Evolutionary conservation across 1,140 invertebrate genomes (phyloP), one percentile per base, ranked within the genome.

Genomic region (Bombus breviceps): DNA sequence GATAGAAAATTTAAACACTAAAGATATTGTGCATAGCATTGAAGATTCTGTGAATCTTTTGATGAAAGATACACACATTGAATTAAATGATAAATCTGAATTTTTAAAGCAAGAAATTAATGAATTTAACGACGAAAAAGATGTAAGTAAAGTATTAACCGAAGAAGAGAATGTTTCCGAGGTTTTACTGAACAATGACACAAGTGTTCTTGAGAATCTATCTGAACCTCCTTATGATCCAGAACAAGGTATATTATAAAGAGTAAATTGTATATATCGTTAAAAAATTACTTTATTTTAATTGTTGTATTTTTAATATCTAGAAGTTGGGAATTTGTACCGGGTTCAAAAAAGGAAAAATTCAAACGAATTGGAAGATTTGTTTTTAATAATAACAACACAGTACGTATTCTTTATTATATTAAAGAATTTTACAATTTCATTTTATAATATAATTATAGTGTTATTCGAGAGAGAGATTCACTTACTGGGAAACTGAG

Each of bases 401-500:
- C 90, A 93, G 88, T 94, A 92, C 93, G 93, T 92, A 41, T 85
- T 83, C 59, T 5, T 34, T 18, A 59, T 13, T 39, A 0, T 25
- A 37, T 47, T 64, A 43, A 47, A 28, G 41, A 32, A 22, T 25
- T 68, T 82, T 87, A 53, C 59, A 72, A 72, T 39, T 69, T 81
- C 64, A 59, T 57, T 57, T 25, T 69, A 76, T 88, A 59, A 37
- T 73, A n/a, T 72, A 71, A 73, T 79, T 76, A 3, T 62, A 95
- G 93, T 8, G 89, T 95, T 69, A 93, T 96, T 32, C 95, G 93
- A 71, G 96, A 96, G 91, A 93, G 92, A 86, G 95, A 96, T 89
- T 85, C 93, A 15, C 92, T 94, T 74, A 95, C 93, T 43, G 94
- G 94, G 64, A 96, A 95, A 88, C 94, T 96, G 0, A 95, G 94